Base-by-base conservation (phyloP, 64 coral and sea anemone species). In the Platygyra sinensis region DNA sequence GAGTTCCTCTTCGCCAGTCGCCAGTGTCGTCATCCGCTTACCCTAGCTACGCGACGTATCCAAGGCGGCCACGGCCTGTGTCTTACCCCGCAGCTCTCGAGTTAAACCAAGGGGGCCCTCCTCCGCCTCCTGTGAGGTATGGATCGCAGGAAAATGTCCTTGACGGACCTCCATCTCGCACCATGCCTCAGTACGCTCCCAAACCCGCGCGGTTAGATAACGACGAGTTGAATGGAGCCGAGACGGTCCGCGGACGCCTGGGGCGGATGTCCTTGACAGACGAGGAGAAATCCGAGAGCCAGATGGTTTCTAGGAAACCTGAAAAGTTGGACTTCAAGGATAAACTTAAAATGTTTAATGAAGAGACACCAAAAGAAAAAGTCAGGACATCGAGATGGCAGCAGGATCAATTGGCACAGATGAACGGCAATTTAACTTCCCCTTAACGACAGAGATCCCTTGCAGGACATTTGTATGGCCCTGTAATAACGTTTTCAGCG, bases 321-420 rank as follows among this genome's bases (percentile, higher is more conserved):
- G 95, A 94, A 61, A 90, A 83, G 60, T 49, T 97, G 28, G 89
- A 89, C 63, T 97, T 97, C 29, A 97, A 30, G 60, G 91, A 97
- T 24, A 97, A 97, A 88, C 91, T 94, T 60, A 97, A 97, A 89
- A 65, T 97, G 31, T 97, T 97, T 30, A 97, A 94, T 87, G 52
- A 92, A 72, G 95, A 94, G 7, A 94, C 91, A 18, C 95, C 95
- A 39, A 73, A 91, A 63, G 82, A 90, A 5, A 93, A 74, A 74
- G 7, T 87, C 61, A 89, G 87, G 20, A 65, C 88, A 18, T 97
- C 95, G 3, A 78, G 78, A 78, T 97, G 95, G 95, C 82, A 97
- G 24, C 77, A 89, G 74, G 83, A 88, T 15, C 90, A 96, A 61
- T 46, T 90, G 60, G 80, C 78, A 31, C 87, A 94, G 69, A 52